Conservation (phyloP, 2,113 vertebrate species). For the Gavia stellata region DNA sequence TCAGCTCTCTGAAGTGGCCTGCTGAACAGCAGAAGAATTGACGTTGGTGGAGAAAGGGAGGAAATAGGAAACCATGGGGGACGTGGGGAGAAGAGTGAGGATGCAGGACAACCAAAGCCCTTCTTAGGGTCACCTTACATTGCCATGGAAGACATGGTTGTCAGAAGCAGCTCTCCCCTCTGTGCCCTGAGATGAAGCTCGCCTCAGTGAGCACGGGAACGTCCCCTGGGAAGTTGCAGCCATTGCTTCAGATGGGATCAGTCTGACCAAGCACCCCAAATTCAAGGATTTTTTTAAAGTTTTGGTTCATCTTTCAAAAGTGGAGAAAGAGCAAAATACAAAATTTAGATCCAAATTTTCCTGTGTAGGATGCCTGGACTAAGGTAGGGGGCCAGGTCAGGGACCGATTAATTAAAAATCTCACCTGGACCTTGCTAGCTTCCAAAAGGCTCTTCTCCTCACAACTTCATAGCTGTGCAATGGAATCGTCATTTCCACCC, state of each 20-base stretch:
- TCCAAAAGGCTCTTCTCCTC: neutral
- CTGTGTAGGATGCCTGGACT: neutral
- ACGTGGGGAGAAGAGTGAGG: neutral
- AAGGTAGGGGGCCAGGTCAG: neutral
- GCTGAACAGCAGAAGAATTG: neutral
- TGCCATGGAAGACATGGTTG: accelerated
- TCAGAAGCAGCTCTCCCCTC: neutral
- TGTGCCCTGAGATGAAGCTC: neutral
- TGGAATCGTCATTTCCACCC: neutral
- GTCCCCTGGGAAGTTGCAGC: neutral
- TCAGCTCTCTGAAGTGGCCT: neutral
- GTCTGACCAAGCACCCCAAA: neutral
- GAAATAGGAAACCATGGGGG: neutral
- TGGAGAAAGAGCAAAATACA: neutral
- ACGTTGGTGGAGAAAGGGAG: neutral
- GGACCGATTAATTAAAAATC: neutral
- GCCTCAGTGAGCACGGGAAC: neutral
- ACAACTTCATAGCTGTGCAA: neutral
- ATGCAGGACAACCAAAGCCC: neutral
- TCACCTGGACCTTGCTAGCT: neutral
- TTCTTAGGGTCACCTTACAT: neutral
- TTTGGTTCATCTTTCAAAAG: neutral
- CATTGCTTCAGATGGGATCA: neutral
- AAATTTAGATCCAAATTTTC: neutral
- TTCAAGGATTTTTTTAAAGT: neutral